These are phyloP conservation scores for Zaprionus kolodkinae DNA, from an alignment of 1,140 invertebrate species.

Conservation along the genomic window DNA sequence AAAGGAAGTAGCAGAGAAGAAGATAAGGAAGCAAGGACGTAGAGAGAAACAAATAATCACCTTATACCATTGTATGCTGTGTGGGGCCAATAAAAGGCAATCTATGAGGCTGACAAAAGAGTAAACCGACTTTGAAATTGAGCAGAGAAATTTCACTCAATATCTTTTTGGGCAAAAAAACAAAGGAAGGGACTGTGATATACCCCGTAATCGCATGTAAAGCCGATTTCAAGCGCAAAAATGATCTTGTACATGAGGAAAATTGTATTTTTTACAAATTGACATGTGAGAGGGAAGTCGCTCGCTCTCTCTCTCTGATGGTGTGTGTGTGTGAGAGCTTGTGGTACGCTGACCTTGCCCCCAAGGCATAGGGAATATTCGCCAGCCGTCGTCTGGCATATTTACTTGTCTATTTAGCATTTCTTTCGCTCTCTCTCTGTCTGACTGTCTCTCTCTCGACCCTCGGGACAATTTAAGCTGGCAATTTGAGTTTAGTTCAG, in stretches of 20 bases:
- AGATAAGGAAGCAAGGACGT: background rate
- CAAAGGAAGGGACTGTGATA: background rate
- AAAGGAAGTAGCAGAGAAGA: background rate
- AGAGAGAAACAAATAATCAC: constrained; percentile 22
- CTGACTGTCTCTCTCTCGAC: too few species aligned
- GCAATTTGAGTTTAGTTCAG: constrained; percentile 31
- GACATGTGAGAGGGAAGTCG: too few species aligned
- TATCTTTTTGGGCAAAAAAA: background rate
- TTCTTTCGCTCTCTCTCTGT: background rate
- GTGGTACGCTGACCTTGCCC: constrained; percentile 7
- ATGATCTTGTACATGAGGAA: background rate
- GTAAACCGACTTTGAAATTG: constrained; percentile 44
- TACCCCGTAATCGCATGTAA: background rate
- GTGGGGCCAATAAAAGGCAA: constrained; percentile 8
- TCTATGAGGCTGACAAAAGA: constrained; percentile 22
- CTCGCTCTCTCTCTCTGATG: background rate
- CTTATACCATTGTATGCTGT: constrained; percentile 8
- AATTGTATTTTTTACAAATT: background rate
- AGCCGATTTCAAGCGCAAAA: constrained; percentile 4
- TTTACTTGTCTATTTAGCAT: constrained; percentile 20
- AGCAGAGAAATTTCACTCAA: constrained; percentile 7
- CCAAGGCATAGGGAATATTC: background rate
- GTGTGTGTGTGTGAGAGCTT: background rate
- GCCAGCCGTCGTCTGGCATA: constrained; percentile 5
- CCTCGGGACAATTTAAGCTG: constrained; percentile 27